These are phyloP conservation scores for Euplexia lucipara DNA, from an alignment of 2,888 invertebrate species.

Conservation along the genomic window DNA sequence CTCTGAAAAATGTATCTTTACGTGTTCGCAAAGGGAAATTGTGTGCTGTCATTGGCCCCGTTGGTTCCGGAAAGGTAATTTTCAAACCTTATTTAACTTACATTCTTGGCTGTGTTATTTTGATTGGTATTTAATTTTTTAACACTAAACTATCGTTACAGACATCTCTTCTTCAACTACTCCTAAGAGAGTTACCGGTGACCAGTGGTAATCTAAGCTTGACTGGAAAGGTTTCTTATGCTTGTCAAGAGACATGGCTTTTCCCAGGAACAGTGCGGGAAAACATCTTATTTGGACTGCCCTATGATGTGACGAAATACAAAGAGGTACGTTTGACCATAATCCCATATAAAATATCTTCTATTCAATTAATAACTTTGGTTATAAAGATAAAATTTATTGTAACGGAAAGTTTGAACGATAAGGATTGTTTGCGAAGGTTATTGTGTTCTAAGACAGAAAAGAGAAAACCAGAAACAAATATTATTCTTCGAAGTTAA, in stretches of 20 bases:
- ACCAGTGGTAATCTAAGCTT: conserved; percentile 91
- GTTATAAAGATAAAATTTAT: not conserved
- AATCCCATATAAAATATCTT: not conserved
- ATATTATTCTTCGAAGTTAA: conserved; percentile 29
- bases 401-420: not conserved
- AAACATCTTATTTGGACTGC: conserved; percentile 95
- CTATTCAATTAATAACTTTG: not conserved
- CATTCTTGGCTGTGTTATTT: not conserved
- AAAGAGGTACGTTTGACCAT: conserved; percentile 81
- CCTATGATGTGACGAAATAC: conserved; percentile 92
- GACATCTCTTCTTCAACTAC: conserved; percentile 92
- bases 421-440: not conserved
- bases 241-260: conserved; percentile 96
- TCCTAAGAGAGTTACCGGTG: conserved; percentile 93
- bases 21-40: conserved; percentile 91
- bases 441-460: conserved; percentile 2
- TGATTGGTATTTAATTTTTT: not conserved
- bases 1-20: conserved; percentile 90
- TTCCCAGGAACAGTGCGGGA: conserved; percentile 94
- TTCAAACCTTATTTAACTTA: not conserved
- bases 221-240: conserved; percentile 93
- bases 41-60: conserved; percentile 96
- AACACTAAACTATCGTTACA: conserved; percentile 68
- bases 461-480: conserved; percentile 9
- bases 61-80: conserved; percentile 95